These are phyloP conservation scores for Bombus sylvicola DNA, from an alignment of 1,140 invertebrate species.

Conservation along the genomic window DNA sequence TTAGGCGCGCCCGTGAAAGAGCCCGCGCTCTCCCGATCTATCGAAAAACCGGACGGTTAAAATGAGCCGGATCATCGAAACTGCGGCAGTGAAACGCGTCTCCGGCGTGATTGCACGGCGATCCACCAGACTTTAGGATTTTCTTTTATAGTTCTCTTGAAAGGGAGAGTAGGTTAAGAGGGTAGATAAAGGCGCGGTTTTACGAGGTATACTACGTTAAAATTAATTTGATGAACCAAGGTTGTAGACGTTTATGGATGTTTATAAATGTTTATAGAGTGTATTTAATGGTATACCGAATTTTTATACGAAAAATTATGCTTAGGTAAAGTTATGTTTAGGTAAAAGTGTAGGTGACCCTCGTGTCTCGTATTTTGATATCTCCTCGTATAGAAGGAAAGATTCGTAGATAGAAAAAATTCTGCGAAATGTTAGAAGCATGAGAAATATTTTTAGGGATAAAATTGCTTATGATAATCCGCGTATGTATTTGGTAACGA, in stretches of 20 bases:
- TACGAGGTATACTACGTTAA: background rate
- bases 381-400: too few species aligned
- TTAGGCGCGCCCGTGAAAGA: slow-evolving; percentile 25
- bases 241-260: background rate
- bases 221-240: background rate
- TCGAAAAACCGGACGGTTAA: background rate
- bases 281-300: background rate
- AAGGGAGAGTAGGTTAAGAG: background rate
- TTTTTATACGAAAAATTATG: background rate
- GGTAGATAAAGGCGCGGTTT: background rate
- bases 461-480: background rate
- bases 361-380: background rate
- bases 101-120: background rate
- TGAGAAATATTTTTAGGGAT: background rate
- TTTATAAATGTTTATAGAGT: too few species aligned
- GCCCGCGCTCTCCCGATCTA: slow-evolving; percentile 3
- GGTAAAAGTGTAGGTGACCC: background rate
- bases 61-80: slow-evolving; percentile 25
- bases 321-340: too few species aligned
- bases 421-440: background rate
- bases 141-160: background rate
- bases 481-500: background rate
- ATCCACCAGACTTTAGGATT: background rate
- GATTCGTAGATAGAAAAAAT: background rate
- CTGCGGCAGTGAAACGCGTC: background rate